A percentile compares a stretch with the other conserved stretches of the same genome.
Evolutionary conservation across 2,888 invertebrate species (phyloP).

Genomic region (Apodemia hepburni): DNA sequence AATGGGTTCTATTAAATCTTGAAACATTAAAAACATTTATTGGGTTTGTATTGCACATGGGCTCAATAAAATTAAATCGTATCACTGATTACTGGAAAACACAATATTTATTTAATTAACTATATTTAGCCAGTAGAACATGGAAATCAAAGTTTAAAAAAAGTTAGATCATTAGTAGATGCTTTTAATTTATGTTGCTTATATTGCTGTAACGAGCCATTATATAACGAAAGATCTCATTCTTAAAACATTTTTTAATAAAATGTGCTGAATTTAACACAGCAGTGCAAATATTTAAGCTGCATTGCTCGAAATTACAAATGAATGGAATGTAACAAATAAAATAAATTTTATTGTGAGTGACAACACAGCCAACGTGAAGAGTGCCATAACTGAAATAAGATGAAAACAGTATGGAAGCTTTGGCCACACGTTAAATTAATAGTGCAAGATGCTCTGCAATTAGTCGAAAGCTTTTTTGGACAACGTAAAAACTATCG

Average conservation of each 20-base stretch:
- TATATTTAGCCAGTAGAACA: too few species aligned
- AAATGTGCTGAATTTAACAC: slow-evolving; percentile 11
- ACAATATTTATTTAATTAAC: too few species aligned
- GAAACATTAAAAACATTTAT: too few species aligned
- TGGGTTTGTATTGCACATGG: too few species aligned
- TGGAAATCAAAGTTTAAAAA: too few species aligned
- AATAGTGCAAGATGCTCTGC: background rate
- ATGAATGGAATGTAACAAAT: slow-evolving; percentile 9
- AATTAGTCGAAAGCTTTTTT: slow-evolving; percentile 23
- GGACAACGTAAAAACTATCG: slow-evolving; percentile 26
- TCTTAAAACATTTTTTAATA: slow-evolving; percentile 12
- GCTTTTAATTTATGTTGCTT: too few species aligned
- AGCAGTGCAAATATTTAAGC: slow-evolving; percentile 6
- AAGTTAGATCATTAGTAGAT: too few species aligned
- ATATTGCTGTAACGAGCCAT: slow-evolving; percentile 25
- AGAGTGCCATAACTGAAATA: slow-evolving; percentile 25
- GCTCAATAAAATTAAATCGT: too few species aligned
- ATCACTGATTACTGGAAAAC: too few species aligned
- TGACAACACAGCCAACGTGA: slow-evolving; percentile 29
- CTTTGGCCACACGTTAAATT: slow-evolving; percentile 13
- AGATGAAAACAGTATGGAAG: slow-evolving; percentile 32
- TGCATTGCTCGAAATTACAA: slow-evolving; percentile 9
- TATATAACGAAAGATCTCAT: slow-evolving; percentile 1
- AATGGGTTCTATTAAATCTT: too few species aligned
- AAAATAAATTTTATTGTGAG: slow-evolving; percentile 17